Base-by-base conservation (phyloP, 2,113 vertebrate species). In the Chascanopsetta lugubris region DNA sequence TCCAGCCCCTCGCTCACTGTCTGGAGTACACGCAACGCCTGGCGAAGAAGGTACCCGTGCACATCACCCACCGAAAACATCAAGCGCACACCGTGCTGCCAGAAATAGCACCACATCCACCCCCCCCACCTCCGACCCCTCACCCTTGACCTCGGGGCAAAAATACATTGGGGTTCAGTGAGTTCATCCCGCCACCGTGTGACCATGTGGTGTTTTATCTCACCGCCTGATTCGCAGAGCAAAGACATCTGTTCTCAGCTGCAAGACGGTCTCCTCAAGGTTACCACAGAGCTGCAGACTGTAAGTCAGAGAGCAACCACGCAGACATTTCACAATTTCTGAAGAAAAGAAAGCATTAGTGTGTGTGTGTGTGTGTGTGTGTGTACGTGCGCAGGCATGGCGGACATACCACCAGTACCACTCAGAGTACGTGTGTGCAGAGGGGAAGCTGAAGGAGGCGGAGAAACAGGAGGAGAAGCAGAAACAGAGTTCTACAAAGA, bases 261-360 rank as follows among this genome's bases (percentile, higher is more conserved):
- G 56, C 95, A 97, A 66, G 95, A 96, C 3, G 94, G 94, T 3
- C 87, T 96, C 1, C 85, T 96, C 77, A 94, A 95, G 80, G 92
- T 93, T 66, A 93, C 94, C 47, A 88, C 85, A 0, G 95, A 96
- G 84, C 85, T 96, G 3, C 95, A 96, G 85, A 94, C 85, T 2
- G 95, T 96, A 69, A 91, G 95, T 77, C 54, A 61, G 25, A 82
- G 74, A 40, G 11, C 25, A 40, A 42, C 26, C 30, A 45, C 20
- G 29, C 17, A 42, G 58, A 48, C 25, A 36, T 34, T 67, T 66
- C 69, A n/a, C 13, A 2, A 3, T 57, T 3, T 64, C n/a, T 20
- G 26, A 47, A 34, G 25, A 10, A 34, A 18, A 45, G 9, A 46
- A 34, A 26, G 21, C 55, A 8, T 34, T n/a, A 13, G 2, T 67